These are phyloP conservation scores for Kobus ellipsiprymnus DNA, from an alignment of 2,113 vertebrate genomes.

Conservation along the genomic window DNA sequence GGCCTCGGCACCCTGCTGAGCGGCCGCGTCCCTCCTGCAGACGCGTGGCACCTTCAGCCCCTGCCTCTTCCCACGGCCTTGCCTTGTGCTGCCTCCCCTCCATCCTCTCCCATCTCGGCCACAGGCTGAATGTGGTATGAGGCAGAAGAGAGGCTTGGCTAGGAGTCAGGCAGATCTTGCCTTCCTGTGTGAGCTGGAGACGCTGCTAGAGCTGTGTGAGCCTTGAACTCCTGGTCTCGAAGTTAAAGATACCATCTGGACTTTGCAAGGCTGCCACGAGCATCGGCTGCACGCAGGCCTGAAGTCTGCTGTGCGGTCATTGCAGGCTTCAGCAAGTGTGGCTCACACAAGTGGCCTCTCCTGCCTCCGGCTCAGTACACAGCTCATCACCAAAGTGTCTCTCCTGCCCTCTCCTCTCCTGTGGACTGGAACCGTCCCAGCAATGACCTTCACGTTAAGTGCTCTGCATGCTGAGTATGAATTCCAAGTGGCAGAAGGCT, in stretches of 20 bases:
- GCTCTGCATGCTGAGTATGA: neutral
- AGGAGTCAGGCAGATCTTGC: too few species aligned
- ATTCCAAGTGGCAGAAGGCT: neutral
- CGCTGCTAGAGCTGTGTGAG: neutral
- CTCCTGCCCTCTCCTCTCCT: accelerated
- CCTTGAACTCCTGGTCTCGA: accelerated
- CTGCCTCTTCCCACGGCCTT: too few species aligned
- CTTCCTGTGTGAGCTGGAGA: neutral
- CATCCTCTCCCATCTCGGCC: neutral
- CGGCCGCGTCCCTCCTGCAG: accelerated
- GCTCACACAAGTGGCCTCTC: accelerated
- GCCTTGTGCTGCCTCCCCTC: too few species aligned
- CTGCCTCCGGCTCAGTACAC: accelerated
- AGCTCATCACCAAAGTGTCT: accelerated
- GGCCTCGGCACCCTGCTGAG: accelerated
- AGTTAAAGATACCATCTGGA: accelerated
- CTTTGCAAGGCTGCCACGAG: too few species aligned
- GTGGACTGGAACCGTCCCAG: neutral
- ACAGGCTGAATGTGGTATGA: accelerated
- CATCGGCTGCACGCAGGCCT: accelerated
- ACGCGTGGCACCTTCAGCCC: accelerated
- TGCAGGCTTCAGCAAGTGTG: accelerated
- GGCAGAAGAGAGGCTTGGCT: neutral
- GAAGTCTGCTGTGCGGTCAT: accelerated
- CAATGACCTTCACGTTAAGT: accelerated